These are phyloP conservation scores for Microvelia longipes DNA, from an alignment of 1,140 invertebrate species.

Conservation along the genomic window DNA sequence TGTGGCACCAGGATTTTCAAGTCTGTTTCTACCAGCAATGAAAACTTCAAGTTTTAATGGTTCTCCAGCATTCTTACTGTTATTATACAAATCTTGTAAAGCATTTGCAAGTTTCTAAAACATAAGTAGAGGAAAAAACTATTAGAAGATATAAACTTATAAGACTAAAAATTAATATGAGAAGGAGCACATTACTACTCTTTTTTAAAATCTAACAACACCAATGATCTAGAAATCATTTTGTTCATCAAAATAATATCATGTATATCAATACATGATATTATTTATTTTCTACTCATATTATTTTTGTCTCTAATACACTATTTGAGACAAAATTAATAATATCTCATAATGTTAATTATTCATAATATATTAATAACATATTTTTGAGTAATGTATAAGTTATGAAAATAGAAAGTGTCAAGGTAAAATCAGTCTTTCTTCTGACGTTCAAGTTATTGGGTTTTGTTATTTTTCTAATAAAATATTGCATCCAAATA, in stretches of 20 bases:
- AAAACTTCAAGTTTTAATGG: slow-evolving; percentile 66
- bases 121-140: not conserved
- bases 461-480: too few species aligned
- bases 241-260: not conserved
- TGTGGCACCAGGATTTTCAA: slow-evolving; percentile 84
- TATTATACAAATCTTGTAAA: slow-evolving; percentile 51
- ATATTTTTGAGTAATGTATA: too few species aligned
- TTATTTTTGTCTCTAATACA: too few species aligned
- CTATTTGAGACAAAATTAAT: too few species aligned
- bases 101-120: slow-evolving; percentile 58
- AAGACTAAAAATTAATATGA: not conserved
- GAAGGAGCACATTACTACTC: not conserved
- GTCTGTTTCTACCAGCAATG: slow-evolving; percentile 79
- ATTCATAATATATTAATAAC: too few species aligned
- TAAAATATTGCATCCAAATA: too few species aligned
- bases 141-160: not conserved
- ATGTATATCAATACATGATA: not conserved
- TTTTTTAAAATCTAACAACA: not conserved
- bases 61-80: slow-evolving; percentile 39
- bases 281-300: not conserved
- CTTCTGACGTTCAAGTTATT: too few species aligned
- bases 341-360: too few species aligned
- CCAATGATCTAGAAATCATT: not conserved
- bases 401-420: too few species aligned
- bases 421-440: too few species aligned